Evolutionary conservation across 2,797 vertebrate species (phyloP), one percentile per base, ranked within the genome.

Genomic region (Anguilla megastoma): DNA sequence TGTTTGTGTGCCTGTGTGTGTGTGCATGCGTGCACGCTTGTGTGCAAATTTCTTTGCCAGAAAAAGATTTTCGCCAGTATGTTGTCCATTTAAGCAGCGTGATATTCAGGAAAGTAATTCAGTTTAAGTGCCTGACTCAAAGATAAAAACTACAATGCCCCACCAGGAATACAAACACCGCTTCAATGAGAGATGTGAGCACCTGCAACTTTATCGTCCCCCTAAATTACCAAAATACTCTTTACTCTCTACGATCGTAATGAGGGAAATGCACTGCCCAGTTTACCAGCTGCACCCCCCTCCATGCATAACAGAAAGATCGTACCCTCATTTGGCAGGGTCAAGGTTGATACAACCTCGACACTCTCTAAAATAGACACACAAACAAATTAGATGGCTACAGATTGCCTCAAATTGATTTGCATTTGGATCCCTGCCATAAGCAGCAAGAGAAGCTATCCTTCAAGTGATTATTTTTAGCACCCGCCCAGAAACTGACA

Each of bases 381-480:
- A 48, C 36, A 80, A 80, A 79, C 74, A 14, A 41, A 45, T 80
- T 80, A 24, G 30, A 33, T 36, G 76, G 41, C 76, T 80, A 21
- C 8, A 41, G 76, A 41, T 45, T 79, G 33, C 74, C 36, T 79
- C 36, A 12, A 36, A 79, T 79, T 80, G 76, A 80, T 80, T 80
- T 80, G 76, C 76, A 45, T 45, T 80, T 48, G 76, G 76, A 80
- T 80, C 16, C 36, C 4, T 80, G 36, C 76, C 76, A 80, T 24
- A 80, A 18, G 48, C 14, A 45, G 5, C 41, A 7, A 80, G 33
- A 80, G 33, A 21, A 21, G 33, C 41, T 80, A 48, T 80, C 36
- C n/a, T 18, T 5, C 36, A 45, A 48, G 33, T 24, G 16, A 18
- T 80, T 45, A 80, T 45, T 45, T 79, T 21, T 21, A 24, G 18